Percentiles rank a stretch among this genome's conserved stretches.
These are phyloP conservation scores for Zootermopsis nevadensis DNA, from an alignment of 2,888 invertebrate species.

Conservation along the genomic window DNA sequence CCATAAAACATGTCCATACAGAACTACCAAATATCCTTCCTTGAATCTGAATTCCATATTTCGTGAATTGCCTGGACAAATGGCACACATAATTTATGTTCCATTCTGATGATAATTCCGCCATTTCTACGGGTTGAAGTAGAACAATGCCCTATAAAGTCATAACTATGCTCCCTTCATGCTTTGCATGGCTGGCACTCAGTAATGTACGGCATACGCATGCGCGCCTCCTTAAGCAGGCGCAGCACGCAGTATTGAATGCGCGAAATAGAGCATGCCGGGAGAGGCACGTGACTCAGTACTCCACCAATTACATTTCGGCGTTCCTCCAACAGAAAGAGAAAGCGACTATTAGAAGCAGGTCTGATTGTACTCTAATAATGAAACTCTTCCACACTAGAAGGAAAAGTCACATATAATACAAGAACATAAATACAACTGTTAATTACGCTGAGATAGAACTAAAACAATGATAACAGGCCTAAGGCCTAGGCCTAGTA, in stretches of 20 bases:
- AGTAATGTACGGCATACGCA: slow-evolving; percentile 28
- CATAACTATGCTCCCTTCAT: slow-evolving; percentile 34
- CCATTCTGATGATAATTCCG: not conserved
- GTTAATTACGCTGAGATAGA: too few species aligned
- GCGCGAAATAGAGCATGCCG: slow-evolving; percentile 41
- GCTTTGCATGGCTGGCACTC: slow-evolving; percentile 20
- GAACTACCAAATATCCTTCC: not conserved
- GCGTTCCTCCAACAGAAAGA: slow-evolving; percentile 30
- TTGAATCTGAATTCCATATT: not conserved
- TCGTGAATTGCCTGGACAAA: not conserved
- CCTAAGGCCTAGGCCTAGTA: too few species aligned
- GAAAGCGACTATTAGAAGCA: slow-evolving; percentile 21
- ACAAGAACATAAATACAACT: not conserved
- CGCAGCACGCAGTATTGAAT: not conserved
- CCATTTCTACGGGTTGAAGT: slow-evolving; percentile 7
- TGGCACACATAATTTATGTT: not conserved
- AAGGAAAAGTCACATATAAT: too few species aligned
- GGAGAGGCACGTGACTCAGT: slow-evolving; percentile 25
- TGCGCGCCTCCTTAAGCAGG: not conserved
- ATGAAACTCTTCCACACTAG: not conserved
- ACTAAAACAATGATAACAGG: too few species aligned
- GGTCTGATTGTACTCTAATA: not conserved
- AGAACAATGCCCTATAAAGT: slow-evolving; percentile 35
- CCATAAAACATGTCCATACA: too few species aligned
- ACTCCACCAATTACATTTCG: not conserved